These are phyloP conservation scores for Zootermopsis nevadensis DNA, from an alignment of 2,888 invertebrate species.

Conservation along the genomic window DNA sequence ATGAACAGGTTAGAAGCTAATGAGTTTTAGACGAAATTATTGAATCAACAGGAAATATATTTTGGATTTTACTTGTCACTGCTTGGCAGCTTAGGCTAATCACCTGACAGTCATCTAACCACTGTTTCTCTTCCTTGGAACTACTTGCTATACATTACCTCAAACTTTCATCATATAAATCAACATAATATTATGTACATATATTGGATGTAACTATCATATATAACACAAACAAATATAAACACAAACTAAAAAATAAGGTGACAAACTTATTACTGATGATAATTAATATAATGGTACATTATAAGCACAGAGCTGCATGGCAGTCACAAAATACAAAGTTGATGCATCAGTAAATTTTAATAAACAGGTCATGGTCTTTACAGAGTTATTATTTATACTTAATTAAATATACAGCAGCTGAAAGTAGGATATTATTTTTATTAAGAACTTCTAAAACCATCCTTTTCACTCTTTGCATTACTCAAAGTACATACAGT, in stretches of 20 bases:
- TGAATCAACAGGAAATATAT: slow-evolving; percentile 6
- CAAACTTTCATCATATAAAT: too few species aligned
- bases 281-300: background rate
- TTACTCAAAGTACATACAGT: background rate
- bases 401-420: background rate
- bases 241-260: background rate
- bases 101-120: background rate
- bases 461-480: background rate
- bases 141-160: background rate
- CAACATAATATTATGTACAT: background rate
- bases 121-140: slow-evolving; percentile 6
- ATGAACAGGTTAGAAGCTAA: slow-evolving; percentile 13
- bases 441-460: background rate
- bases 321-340: background rate
- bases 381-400: too few species aligned
- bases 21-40: background rate
- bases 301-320: background rate
- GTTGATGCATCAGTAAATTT: background rate
- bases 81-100: background rate
- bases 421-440: background rate
- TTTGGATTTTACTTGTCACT: background rate
- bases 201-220: background rate
- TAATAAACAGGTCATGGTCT: too few species aligned
- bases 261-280: background rate
- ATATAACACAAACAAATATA: background rate